Evolutionary conservation across 2,113 vertebrate species (phyloP).

Genomic region (Xyrauchen texanus): DNA sequence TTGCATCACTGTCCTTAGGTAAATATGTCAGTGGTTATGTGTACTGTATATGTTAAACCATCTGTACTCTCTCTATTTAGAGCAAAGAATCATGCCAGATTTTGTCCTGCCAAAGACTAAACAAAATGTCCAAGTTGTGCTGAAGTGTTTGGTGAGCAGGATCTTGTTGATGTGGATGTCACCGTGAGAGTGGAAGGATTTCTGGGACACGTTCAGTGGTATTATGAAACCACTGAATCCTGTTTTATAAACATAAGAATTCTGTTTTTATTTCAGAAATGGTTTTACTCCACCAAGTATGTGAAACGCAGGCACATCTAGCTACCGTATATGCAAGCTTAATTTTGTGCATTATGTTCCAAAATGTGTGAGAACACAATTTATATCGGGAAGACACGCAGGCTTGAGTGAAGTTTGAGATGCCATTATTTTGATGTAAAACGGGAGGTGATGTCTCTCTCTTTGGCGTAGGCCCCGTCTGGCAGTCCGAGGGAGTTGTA

Average conservation of each 20-base stretch:
- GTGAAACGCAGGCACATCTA: too few species aligned
- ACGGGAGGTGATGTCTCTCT: too few species aligned
- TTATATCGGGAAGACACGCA: too few species aligned
- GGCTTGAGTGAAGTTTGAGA: too few species aligned
- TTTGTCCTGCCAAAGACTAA: conserved; percentile 51
- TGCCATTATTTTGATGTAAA: too few species aligned
- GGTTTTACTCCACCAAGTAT: too few species aligned
- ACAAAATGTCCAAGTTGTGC: conserved; percentile 36
- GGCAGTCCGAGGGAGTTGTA: too few species aligned
- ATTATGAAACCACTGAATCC: background rate
- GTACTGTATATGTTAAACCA: conserved; percentile 35
- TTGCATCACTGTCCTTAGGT: conserved; percentile 36
- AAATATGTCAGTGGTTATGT: conserved; percentile 46
- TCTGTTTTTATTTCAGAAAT: too few species aligned
- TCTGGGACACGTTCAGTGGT: background rate
- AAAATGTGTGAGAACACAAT: too few species aligned
- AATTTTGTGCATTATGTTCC: too few species aligned
- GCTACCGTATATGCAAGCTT: too few species aligned
- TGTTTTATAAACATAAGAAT: background rate
- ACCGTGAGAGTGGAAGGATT: background rate
- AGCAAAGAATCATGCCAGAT: conserved; percentile 35
- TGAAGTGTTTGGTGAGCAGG: background rate
- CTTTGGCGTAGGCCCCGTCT: too few species aligned
- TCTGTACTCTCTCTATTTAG: conserved; percentile 54
- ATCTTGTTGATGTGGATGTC: conserved; percentile 10